Conservation (phyloP, 1,140 invertebrate genomes). For the Phortica variegata region DNA sequence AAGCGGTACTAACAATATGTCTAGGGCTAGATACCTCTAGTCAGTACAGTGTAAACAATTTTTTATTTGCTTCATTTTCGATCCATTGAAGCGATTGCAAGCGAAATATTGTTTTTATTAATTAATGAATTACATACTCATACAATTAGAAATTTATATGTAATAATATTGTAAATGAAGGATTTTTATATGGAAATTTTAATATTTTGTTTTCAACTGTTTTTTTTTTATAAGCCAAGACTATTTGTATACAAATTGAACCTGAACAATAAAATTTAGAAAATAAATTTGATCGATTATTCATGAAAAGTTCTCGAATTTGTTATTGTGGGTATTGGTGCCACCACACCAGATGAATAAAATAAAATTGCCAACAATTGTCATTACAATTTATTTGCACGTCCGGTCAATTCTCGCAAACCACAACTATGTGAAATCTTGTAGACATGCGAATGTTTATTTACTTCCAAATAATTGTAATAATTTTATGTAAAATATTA, state of each 20-base stretch:
- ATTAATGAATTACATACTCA: slow-evolving; percentile 44
- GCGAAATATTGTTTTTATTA: slow-evolving; percentile 43
- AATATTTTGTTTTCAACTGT: slow-evolving; percentile 17
- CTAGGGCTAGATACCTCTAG: slow-evolving; percentile 57
- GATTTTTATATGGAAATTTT: slow-evolving; percentile 5
- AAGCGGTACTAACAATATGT: slow-evolving; percentile 44
- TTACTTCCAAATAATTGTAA: too few species aligned
- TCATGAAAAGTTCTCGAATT: too few species aligned
- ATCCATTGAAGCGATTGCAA: slow-evolving; percentile 29
- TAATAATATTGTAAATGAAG: background rate
- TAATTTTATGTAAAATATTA: background rate
- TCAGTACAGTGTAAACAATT: slow-evolving; percentile 50
- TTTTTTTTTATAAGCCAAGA: background rate
- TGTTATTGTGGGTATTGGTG: too few species aligned
- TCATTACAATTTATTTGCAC: too few species aligned
- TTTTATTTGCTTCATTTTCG: slow-evolving; percentile 35
- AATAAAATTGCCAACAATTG: too few species aligned
- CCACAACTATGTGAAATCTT: too few species aligned
- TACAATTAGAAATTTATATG: slow-evolving; percentile 35
- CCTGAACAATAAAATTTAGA: too few species aligned
- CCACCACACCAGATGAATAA: too few species aligned
- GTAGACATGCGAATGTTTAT: too few species aligned
- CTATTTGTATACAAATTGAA: too few species aligned
- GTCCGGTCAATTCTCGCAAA: too few species aligned
- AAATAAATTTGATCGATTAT: too few species aligned